Percentiles rank a stretch among this genome's conserved stretches.
Conservation (phyloP, 2,113 vertebrate genomes). For the Pristiophorus japonicus region DNA sequence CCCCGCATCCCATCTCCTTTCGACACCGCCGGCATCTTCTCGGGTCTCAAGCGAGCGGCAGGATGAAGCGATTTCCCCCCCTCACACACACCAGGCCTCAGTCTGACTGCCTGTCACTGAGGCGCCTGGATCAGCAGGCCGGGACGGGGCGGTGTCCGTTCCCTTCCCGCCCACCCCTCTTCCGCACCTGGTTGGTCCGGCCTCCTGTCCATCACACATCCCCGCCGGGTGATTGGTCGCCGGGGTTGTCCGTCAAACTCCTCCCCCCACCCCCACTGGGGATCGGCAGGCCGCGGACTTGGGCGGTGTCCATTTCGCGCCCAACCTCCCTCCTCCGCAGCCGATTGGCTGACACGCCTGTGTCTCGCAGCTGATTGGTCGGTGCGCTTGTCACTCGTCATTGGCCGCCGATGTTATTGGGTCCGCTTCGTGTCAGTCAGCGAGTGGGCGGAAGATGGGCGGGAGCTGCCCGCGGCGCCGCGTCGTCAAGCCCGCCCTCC, state of each 20-base stretch:
- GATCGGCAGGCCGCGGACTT: slow-evolving; percentile 26
- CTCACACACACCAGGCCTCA: slow-evolving; percentile 17
- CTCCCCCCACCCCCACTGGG: too few relatives aligned
- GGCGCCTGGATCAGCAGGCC: slow-evolving; percentile 34
- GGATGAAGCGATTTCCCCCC: too few relatives aligned
- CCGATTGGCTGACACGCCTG: neutral
- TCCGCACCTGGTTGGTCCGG: neutral
- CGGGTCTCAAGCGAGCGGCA: neutral
- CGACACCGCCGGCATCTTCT: slow-evolving; percentile 27
- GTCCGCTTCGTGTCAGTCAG: neutral
- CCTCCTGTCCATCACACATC: too few relatives aligned
- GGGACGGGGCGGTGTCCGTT: too few relatives aligned
- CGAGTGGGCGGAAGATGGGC: too few relatives aligned
- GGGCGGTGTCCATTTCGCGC: too few relatives aligned
- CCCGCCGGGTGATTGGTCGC: too few relatives aligned
- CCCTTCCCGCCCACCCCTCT: neutral
- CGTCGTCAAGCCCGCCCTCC: neutral
- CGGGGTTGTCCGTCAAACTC: too few relatives aligned
- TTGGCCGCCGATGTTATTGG: too few relatives aligned
- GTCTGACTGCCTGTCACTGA: neutral
- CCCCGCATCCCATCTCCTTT: slow-evolving; percentile 30
- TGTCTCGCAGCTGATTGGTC: too few relatives aligned
- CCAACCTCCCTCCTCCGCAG: neutral
- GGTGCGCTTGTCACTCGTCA: too few relatives aligned
- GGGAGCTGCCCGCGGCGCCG: neutral